These are phyloP conservation scores for Tridacna crocea DNA, from an alignment of 2,888 invertebrate species.

Conservation along the genomic window DNA sequence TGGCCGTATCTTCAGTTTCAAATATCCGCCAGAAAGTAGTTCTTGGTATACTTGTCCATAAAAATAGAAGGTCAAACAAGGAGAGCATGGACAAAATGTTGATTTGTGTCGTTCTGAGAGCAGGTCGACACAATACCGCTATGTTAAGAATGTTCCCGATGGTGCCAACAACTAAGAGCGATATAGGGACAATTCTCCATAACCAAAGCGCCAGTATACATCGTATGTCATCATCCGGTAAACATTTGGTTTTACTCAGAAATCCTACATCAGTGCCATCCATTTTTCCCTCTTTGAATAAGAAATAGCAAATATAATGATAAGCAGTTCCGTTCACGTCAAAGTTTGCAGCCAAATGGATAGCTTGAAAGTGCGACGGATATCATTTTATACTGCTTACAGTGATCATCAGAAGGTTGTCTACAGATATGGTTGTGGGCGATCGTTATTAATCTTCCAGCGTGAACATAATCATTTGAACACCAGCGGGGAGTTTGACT, in stretches of 20 bases:
- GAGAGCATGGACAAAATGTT: neutral
- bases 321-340: too few species aligned
- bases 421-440: too few species aligned
- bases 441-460: too few species aligned
- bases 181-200: constrained; percentile 14
- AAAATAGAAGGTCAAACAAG: neutral
- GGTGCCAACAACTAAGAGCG: constrained; percentile 3
- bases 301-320: too few species aligned
- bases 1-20: neutral
- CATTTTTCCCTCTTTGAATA: too few species aligned
- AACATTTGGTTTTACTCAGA: neutral
- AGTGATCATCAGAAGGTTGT: too few species aligned
- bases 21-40: neutral
- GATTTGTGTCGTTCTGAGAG: neutral
- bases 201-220: constrained; percentile 7
- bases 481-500: too few species aligned
- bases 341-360: too few species aligned
- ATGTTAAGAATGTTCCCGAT: constrained; percentile 5
- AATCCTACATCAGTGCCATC: too few species aligned
- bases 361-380: too few species aligned
- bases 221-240: neutral
- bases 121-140: neutral
- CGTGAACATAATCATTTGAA: too few species aligned
- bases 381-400: too few species aligned
- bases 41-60: neutral